Conservation (phyloP, 2,113 vertebrate genomes). For the Scatophagus argus region DNA sequence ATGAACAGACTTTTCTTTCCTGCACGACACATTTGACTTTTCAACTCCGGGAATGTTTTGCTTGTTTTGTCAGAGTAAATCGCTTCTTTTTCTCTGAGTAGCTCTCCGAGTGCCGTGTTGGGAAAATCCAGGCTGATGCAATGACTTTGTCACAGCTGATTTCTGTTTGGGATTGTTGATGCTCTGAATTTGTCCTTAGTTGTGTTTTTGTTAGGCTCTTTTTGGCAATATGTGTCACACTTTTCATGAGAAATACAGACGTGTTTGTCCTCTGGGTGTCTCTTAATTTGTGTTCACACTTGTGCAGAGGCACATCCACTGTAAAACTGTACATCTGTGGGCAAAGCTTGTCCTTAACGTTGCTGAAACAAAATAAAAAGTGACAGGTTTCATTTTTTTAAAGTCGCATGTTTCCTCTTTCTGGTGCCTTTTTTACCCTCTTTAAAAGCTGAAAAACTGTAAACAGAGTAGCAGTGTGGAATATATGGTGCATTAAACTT, state of each 20-base stretch:
- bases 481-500: background rate
- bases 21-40: constrained; percentile 25
- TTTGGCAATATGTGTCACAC: constrained; percentile 4
- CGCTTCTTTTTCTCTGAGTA: background rate
- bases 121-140: constrained; percentile 25
- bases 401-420: background rate
- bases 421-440: rapidly evolving
- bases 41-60: constrained; percentile 10
- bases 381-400: background rate
- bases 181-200: constrained; percentile 17
- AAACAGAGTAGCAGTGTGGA: background rate
- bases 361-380: background rate
- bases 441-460: background rate
- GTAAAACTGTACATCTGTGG: background rate
- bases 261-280: constrained; percentile 20
- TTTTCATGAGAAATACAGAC: constrained; percentile 11
- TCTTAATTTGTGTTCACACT: constrained; percentile 9
- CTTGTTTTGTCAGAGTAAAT: constrained; percentile 16
- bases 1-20: constrained; percentile 19
- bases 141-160: constrained; percentile 43
- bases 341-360: constrained; percentile 1
- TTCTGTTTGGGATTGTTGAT: constrained; percentile 9
- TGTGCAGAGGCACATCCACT: background rate
- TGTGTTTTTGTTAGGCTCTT: constrained; percentile 2
- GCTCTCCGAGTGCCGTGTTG: constrained; percentile 15